Evolutionary conservation across 2,797 vertebrate genomes (phyloP).

Genomic region (Anas bahamensis): DNA sequence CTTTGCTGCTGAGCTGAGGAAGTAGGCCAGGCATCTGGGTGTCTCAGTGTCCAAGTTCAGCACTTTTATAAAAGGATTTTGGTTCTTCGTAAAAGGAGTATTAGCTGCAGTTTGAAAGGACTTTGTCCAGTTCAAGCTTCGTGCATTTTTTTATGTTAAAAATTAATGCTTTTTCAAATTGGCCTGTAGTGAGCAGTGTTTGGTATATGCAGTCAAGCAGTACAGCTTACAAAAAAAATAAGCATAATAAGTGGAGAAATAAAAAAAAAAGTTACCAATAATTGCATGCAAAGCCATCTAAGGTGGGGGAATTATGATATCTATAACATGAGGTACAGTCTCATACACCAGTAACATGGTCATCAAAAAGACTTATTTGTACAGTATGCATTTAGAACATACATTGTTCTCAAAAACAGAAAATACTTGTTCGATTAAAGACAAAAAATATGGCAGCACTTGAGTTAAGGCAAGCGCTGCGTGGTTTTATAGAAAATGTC

Average conservation of each 20-base stretch:
- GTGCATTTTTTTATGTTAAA: no score
- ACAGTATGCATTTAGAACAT: not conserved
- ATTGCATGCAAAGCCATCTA: no score
- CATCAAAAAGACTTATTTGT: not conserved
- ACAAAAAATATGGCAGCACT: slow-evolving; percentile 27
- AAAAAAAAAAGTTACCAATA: not conserved
- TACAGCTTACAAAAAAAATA: not conserved
- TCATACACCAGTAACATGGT: not conserved
- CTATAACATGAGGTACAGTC: not conserved
- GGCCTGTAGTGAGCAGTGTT: not conserved
- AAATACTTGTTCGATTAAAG: slow-evolving; percentile 22
- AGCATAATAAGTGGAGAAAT: not conserved
- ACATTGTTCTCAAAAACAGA: not conserved
- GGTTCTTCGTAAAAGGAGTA: not conserved
- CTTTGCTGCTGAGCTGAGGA: not conserved
- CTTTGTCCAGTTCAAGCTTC: not conserved
- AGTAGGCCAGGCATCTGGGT: not conserved
- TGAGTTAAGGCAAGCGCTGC: slow-evolving; percentile 47
- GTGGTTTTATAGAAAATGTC: slow-evolving; percentile 63
- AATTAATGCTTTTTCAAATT: not conserved
- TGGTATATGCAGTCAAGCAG: not conserved
- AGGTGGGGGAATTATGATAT: no score
- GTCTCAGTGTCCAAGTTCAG: not conserved
- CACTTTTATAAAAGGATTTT: not conserved
- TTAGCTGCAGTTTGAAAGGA: not conserved